phyloP scores from a whole-genome alignment of 1,140 invertebrate genomes.

The Tetragnatha versicolor region DNA sequence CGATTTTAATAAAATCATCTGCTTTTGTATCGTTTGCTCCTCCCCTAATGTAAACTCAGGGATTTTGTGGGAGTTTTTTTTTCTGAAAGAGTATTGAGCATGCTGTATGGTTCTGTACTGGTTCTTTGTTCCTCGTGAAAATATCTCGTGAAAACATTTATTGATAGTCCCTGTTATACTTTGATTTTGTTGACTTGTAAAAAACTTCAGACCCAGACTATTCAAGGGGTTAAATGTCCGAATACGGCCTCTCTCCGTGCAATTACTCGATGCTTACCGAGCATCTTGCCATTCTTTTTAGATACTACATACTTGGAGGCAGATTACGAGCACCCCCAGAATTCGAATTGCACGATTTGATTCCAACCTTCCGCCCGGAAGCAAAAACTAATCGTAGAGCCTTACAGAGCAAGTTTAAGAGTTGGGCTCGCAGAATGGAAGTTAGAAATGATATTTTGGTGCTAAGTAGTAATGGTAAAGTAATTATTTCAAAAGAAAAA shows the following conservation, averaged over 20 bases:
- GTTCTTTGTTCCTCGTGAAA: no score
- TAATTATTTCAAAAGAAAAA: conserved; percentile 37
- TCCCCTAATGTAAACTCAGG: no score
- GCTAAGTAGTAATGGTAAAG: conserved; percentile 13
- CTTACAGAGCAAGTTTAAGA: conserved; percentile 52
- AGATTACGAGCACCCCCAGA: conserved; percentile 26
- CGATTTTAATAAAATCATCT: no score
- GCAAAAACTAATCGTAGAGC: conserved; percentile 47
- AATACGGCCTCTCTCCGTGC: background rate
- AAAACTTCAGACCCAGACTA: no score
- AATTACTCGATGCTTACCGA: conserved; percentile 43
- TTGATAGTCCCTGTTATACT: no score
- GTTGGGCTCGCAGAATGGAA: conserved; percentile 41
- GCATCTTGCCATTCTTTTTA: conserved; percentile 33
- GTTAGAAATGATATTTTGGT: conserved; percentile 10
- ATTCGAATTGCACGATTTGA: conserved; percentile 21
- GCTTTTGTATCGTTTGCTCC: no score
- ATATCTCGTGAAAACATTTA: no score
- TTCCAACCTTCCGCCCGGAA: conserved; percentile 39
- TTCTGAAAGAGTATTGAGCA: no score
- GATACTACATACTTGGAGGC: conserved; percentile 21
- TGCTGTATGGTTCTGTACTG: no score
- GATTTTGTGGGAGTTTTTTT: no score
- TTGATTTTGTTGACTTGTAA: no score
- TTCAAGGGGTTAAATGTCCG: no score